Conservation (phyloP, 64 coral and sea anemone genomes). For the Montipora efflorescens region DNA sequence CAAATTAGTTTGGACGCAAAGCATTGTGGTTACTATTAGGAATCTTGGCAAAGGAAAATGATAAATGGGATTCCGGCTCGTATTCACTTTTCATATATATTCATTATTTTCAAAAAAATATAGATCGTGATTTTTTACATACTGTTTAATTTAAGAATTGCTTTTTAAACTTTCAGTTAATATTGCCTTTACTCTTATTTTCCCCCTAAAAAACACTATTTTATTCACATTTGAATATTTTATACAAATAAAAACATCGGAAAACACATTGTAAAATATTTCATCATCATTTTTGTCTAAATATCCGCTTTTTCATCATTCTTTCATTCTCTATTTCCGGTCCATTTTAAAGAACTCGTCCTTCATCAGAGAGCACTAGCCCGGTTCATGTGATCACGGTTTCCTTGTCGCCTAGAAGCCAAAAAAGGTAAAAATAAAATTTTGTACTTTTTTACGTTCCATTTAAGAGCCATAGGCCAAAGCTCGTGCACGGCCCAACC, state of each 20-base stretch:
- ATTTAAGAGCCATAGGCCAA: too few relatives aligned
- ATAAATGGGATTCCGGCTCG: background rate
- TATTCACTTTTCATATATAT: background rate
- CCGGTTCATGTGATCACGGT: too few relatives aligned
- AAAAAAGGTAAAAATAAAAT: too few relatives aligned
- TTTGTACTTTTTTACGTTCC: too few relatives aligned
- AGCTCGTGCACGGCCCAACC: too few relatives aligned
- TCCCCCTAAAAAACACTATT: background rate
- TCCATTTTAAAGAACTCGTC: background rate
- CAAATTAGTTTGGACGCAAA: background rate
- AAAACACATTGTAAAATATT: background rate
- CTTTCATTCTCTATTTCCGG: background rate
- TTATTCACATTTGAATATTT: background rate
- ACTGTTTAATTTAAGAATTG: too few relatives aligned
- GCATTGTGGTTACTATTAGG: background rate
- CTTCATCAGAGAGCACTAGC: too few relatives aligned
- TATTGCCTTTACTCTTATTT: background rate
- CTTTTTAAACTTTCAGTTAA: too few relatives aligned
- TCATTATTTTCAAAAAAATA: too few relatives aligned
- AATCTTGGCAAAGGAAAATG: background rate
- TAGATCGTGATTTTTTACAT: too few relatives aligned
- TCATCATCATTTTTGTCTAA: background rate
- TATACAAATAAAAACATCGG: background rate
- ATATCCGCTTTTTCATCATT: too few relatives aligned
- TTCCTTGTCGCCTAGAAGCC: too few relatives aligned